Evolutionary conservation across 2,797 vertebrate species (phyloP).

Genomic region (Muraenolepis orangiensis): DNA sequence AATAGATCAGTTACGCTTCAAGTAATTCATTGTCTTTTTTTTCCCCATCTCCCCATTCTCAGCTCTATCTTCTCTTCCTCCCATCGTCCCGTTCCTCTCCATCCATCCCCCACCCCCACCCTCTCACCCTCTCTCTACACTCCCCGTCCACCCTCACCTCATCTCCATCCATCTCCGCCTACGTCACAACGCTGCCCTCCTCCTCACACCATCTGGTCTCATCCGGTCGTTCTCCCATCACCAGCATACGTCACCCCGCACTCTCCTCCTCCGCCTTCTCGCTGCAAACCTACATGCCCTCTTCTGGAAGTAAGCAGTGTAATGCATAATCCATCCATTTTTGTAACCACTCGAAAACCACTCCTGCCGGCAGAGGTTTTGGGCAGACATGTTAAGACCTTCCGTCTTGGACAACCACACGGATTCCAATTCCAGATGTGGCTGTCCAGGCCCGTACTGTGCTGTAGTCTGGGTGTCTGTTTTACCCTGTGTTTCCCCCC

Average conservation of each 20-base stretch:
- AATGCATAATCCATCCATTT: conserved; percentile 44
- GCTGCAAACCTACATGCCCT: conserved; percentile 49
- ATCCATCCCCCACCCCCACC: neutral
- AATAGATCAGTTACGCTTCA: conserved; percentile 21
- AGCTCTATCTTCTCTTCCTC: conserved; percentile 28
- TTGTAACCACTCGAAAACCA: neutral
- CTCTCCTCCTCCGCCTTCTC: conserved; percentile 45
- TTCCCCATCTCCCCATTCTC: conserved; percentile 43
- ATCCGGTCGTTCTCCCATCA: neutral
- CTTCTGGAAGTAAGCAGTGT: conserved; percentile 65
- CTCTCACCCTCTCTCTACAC: conserved; percentile 2
- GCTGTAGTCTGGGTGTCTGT: conserved; percentile 5
- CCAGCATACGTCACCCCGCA: conserved; percentile 37
- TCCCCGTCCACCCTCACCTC: neutral
- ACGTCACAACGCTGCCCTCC: conserved; percentile 23
- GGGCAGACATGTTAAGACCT: conserved; percentile 61
- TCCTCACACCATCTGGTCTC: conserved; percentile 46
- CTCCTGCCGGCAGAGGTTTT: conserved; percentile 35
- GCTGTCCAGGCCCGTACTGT: conserved; percentile 24
- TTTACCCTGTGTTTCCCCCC: neutral
- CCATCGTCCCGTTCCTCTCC: conserved; percentile 11
- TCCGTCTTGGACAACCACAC: conserved; percentile 55
- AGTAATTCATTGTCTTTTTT: conserved; percentile 59
- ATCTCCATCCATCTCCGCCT: neutral
- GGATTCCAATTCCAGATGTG: conserved; percentile 47